Percentiles rank a stretch among this genome's conserved stretches.
phyloP scores from a whole-genome alignment of 1,140 invertebrate genomes.

The Drosophila melanica region DNA sequence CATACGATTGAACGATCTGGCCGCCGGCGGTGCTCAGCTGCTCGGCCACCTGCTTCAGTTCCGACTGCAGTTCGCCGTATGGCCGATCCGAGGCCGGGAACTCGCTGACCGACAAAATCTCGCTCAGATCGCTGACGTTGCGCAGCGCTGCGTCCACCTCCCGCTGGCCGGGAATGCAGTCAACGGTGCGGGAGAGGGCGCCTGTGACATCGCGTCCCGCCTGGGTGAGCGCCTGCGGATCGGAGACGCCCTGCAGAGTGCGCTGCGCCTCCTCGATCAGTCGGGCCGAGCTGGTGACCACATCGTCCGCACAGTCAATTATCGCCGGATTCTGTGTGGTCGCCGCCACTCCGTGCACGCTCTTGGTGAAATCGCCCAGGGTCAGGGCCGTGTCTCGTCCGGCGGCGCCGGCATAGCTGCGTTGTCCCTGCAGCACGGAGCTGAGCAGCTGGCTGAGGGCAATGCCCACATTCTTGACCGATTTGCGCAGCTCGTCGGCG shows the following conservation, averaged over 20 bases:
- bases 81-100: constrained; percentile 90
- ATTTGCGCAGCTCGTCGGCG: constrained; percentile 89
- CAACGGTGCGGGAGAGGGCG: constrained; percentile 86
- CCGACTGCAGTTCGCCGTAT: constrained; percentile 93
- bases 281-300: constrained; percentile 89
- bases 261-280: constrained; percentile 92
- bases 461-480: constrained; percentile 87
- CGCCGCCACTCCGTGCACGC: constrained; percentile 90
- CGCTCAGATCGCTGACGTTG: constrained; percentile 90
- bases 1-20: constrained; percentile 89
- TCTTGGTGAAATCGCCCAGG: constrained; percentile 88
- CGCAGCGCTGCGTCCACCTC: constrained; percentile 95
- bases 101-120: constrained; percentile 89
- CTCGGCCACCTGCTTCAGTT: constrained; percentile 92
- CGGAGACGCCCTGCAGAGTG: constrained; percentile 87
- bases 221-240: constrained; percentile 86
- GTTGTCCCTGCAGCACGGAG: constrained; percentile 93
- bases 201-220: constrained; percentile 86
- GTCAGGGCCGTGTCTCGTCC: constrained; percentile 92
- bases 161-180: constrained; percentile 93
- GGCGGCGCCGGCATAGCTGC: constrained; percentile 92
- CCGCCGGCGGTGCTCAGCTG: constrained; percentile 92
- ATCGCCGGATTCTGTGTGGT: constrained; percentile 84
- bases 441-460: constrained; percentile 93
- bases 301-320: constrained; percentile 91